phyloP scores from a whole-genome alignment of 1,140 invertebrate genomes.

The Sycophila sp. region DNA sequence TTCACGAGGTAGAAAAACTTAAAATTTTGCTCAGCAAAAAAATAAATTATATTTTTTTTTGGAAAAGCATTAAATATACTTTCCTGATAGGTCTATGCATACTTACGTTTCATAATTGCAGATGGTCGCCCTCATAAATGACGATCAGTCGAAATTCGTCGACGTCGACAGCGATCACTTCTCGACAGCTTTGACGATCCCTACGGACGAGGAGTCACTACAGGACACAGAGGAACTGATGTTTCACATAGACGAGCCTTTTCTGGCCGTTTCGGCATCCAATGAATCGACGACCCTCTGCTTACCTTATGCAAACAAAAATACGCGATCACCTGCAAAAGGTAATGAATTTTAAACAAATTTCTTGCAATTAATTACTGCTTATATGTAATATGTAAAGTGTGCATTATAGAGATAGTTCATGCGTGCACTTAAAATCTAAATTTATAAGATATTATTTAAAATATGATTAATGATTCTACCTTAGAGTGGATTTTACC shows the following conservation, averaged over 20 bases:
- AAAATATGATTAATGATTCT: too few species aligned
- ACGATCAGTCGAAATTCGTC: constrained; percentile 32
- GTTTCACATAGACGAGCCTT: constrained; percentile 24
- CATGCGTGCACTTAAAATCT: too few species aligned
- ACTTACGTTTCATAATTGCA: too few species aligned
- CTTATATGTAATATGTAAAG: too few species aligned
- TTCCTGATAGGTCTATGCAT: too few species aligned
- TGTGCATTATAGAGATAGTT: too few species aligned
- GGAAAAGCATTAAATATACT: too few species aligned
- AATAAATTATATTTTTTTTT: too few species aligned
- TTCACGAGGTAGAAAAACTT: too few species aligned
- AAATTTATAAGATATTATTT: too few species aligned
- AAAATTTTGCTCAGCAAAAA: too few species aligned
- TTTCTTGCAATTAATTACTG: background rate
- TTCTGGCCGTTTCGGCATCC: constrained; percentile 38
- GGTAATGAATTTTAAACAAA: constrained; percentile 40
- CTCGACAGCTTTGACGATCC: constrained; percentile 34
- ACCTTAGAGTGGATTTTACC: too few species aligned
- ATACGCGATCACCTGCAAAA: constrained; percentile 47
- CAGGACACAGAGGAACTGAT: background rate
- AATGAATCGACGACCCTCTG: constrained; percentile 42
- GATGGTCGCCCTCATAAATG: constrained; percentile 29
- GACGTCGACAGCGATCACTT: constrained; percentile 41
- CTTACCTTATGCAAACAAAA: constrained; percentile 43
- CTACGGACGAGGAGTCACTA: constrained; percentile 32